These are phyloP conservation scores for Stenichneumon culpator DNA, from an alignment of 2,888 invertebrate genomes.

Conservation along the genomic window DNA sequence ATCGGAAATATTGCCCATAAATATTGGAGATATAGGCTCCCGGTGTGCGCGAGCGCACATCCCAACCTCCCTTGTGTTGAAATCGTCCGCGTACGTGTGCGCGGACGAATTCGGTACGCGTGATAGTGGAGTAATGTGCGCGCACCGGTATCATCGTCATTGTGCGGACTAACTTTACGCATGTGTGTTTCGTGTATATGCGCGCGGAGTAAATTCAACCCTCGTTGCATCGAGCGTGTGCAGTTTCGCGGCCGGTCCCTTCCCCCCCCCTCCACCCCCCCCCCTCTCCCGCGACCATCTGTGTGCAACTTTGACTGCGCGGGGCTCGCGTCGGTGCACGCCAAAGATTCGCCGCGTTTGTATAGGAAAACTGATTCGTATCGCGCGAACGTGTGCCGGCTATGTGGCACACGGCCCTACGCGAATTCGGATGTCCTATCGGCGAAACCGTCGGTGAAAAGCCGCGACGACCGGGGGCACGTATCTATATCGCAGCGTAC, in stretches of 20 bases:
- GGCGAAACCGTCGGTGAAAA: conserved; percentile 3
- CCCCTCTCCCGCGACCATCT: not conserved
- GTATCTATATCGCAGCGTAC: conserved; percentile 26
- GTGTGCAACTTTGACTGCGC: conserved; percentile 10
- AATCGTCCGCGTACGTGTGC: not conserved
- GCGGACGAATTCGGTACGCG: conserved; percentile 15
- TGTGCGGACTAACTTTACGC: conserved; percentile 4
- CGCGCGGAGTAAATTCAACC: not conserved
- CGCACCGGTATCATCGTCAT: conserved; percentile 41
- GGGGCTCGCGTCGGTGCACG: not conserved
- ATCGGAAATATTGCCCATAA: conserved; percentile 85
- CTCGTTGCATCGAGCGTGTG: conserved; percentile 14
- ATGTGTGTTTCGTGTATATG: not conserved
- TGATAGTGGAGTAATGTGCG: conserved; percentile 33
- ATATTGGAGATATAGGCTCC: conserved; percentile 82
- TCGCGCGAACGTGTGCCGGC: conserved; percentile 17
- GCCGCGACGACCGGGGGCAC: conserved; percentile 15
- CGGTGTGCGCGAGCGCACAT: not conserved
- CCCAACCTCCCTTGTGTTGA: not conserved
- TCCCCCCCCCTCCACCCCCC: not conserved
- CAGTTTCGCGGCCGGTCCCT: conserved; percentile 12
- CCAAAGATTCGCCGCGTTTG: conserved; percentile 8
- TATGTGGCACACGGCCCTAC: conserved; percentile 12
- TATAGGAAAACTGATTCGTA: conserved; percentile 30
- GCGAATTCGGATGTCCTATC: conserved; percentile 36